These are phyloP conservation scores for Gryon sp. DNA, from an alignment of 1,140 invertebrate species.

Conservation along the genomic window DNA sequence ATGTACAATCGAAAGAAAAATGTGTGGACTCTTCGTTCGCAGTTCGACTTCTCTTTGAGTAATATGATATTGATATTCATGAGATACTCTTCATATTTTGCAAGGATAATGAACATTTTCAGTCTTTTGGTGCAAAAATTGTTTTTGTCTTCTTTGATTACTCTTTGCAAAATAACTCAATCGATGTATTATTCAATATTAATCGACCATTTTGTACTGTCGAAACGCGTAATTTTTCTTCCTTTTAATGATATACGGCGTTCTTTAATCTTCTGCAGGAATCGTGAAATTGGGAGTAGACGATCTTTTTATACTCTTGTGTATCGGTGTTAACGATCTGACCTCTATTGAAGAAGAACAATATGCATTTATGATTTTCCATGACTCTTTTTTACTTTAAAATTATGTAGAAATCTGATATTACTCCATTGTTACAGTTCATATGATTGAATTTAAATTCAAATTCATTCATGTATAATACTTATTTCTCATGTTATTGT, in stretches of 20 bases:
- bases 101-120: conserved; percentile 20
- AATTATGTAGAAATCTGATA: background rate
- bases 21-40: conserved; percentile 5
- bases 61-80: conserved; percentile 12
- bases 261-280: background rate
- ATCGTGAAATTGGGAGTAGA: background rate
- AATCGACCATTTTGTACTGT: too few relatives aligned
- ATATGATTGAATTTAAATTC: too few relatives aligned
- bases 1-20: conserved; percentile 13
- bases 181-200: background rate
- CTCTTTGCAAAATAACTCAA: background rate
- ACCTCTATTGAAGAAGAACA: background rate
- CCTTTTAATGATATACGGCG: too few relatives aligned
- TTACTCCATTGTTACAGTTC: too few relatives aligned
- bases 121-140: conserved; percentile 3
- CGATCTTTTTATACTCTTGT: background rate
- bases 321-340: background rate
- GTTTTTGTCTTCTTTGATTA: background rate
- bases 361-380: background rate
- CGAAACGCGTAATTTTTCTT: background rate
- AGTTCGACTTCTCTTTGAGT: background rate
- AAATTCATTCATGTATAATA: too few relatives aligned
- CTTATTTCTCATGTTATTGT: too few relatives aligned
- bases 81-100: background rate
- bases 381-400: background rate